phyloP scores from a whole-genome alignment of 2,113 vertebrate genomes.

The Martes martes region DNA sequence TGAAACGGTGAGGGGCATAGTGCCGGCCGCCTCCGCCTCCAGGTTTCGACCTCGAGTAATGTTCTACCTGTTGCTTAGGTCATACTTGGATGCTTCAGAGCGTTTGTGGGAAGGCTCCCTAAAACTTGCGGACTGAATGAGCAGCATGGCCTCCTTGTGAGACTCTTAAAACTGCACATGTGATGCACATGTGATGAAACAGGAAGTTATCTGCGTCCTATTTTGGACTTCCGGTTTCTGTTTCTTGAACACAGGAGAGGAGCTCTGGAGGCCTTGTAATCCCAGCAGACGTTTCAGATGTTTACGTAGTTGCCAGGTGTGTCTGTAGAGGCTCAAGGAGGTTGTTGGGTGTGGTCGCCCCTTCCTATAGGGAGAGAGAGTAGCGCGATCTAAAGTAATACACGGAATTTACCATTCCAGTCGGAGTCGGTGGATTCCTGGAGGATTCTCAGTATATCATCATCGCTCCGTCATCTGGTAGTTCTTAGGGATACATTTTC shows the following conservation, averaged over 20 bases:
- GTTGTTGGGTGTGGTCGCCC: neutral
- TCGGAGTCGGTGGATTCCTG: neutral
- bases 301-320: no score
- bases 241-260: neutral
- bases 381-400: neutral
- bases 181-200: no score
- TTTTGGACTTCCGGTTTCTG: neutral
- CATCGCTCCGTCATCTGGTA: no score
- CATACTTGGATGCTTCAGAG: neutral
- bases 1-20: accelerated
- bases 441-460: neutral
- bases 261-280: neutral
- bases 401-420: no score
- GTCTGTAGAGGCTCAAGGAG: neutral
- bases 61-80: neutral
- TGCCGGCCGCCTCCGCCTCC: accelerated
- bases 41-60: accelerated
- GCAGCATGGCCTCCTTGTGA: neutral
- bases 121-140: neutral
- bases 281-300: neutral
- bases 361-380: neutral
- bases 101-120: neutral
- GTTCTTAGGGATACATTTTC: neutral
- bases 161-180: no score
- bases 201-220: neutral